Evolutionary conservation across 2,113 vertebrate genomes (phyloP).

Genomic region (Arizona elegans): DNA sequence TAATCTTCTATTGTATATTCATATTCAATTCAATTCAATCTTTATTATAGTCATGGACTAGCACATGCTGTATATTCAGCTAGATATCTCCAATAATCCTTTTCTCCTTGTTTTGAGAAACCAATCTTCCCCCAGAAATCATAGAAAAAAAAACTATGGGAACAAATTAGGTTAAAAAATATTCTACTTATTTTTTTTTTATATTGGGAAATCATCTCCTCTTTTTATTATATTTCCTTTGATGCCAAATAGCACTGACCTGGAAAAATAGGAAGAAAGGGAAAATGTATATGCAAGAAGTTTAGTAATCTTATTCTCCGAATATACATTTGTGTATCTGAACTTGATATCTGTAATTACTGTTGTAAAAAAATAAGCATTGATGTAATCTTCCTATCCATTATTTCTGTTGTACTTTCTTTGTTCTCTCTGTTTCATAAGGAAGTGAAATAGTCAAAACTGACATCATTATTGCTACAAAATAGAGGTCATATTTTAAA

Average conservation of each 20-base stretch:
- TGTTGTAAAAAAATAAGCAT: not conserved
- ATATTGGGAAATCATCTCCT: not conserved
- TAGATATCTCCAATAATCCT: not conserved
- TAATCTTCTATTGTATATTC: not conserved
- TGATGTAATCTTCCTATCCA: not conserved
- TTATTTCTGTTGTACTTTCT: not conserved
- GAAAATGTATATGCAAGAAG: not conserved
- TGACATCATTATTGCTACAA: not conserved
- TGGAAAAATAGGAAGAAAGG: not conserved
- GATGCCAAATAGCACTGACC: not conserved
- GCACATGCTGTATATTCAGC: not conserved
- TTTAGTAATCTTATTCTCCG: not conserved
- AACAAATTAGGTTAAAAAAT: not conserved
- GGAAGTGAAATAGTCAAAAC: not conserved
- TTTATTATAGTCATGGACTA: not conserved
- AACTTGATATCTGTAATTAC: not conserved
- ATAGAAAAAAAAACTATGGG: not conserved
- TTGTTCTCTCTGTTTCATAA: not conserved
- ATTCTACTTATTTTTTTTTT: not conserved
- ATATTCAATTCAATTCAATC: not conserved
- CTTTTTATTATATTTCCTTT: not conserved
- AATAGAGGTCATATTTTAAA: not conserved
- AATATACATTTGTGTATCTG: not conserved
- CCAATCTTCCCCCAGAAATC: not conserved
- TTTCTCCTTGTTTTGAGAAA: not conserved